Base-by-base conservation (phyloP, 2,888 invertebrate genomes). In the Polydrusus cervinus region DNA sequence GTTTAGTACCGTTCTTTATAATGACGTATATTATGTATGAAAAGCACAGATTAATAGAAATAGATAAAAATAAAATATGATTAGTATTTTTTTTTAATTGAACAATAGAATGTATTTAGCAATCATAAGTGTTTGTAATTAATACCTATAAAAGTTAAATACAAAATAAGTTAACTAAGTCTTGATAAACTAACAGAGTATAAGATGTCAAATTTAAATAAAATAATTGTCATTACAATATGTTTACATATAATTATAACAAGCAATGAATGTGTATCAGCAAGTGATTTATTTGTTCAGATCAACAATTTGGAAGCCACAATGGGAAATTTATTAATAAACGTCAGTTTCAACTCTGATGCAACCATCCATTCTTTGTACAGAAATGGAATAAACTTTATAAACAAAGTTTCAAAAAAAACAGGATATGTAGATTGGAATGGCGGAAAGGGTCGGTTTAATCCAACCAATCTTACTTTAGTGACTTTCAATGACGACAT, bases 401-500 rank as follows among this genome's bases (percentile, higher is more conserved):
- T 55, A 14, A 9, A 30, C 8, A 55, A 55, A 55, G 14, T 55
- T 13, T 55, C 55, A 7, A n/a, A 34, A 34, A n/a, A 9, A 34
- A 34, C 55, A 9, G 55, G 55, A 55, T 55, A 55, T 34, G 11
- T 55, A 3, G 34, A 55, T 9, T 55, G 55, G 34, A 55, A 55
- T 55, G 55, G 55, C 9, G 55, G 55, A 14, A 55, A 34, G 14
- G n/a, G 34, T 34, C 34, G 30, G 14, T 34, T 55, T 9, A 55
- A 3, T 9, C 55, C 55, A 34, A 9, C 34, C 1, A 14, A 55
- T 30, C 55, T 55, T 8, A 34, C 55, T 14, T 34, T 55, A 10
- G 55, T 55, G 14, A 34, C n/a, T 3, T 9, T 25, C 0, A 55
- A n/a, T 3, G 34, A 55, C 30, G 14, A 55, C n/a, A 6, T 55